These are phyloP conservation scores for Sesia apiformis DNA, from an alignment of 2,888 invertebrate genomes.

Conservation along the genomic window DNA sequence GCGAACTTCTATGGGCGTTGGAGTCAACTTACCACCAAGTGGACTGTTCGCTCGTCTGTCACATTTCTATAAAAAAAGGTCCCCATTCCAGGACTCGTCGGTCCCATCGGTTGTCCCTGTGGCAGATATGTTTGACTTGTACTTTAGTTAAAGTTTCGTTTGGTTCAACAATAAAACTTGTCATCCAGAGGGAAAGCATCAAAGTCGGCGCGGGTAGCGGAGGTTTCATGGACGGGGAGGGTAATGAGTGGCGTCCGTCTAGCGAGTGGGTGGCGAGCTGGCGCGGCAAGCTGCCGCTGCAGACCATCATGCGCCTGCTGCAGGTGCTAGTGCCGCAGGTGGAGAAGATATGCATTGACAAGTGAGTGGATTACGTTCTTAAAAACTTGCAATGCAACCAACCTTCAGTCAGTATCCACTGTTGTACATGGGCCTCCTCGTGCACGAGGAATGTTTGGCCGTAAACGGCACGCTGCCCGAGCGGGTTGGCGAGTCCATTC, in stretches of 20 bases:
- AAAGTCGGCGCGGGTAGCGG: neutral
- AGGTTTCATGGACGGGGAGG: neutral
- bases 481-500: too few relatives aligned
- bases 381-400: neutral
- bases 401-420: neutral
- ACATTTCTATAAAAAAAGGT: too few relatives aligned
- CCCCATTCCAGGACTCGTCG: too few relatives aligned
- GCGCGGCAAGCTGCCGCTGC: constrained; percentile 97
- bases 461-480: too few relatives aligned
- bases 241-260: constrained; percentile 87
- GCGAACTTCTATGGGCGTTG: too few relatives aligned
- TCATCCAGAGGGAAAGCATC: neutral
- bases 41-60: too few relatives aligned
- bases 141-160: too few relatives aligned
- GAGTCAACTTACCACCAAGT: too few relatives aligned
- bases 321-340: constrained; percentile 99
- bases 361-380: constrained; percentile 73
- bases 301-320: constrained; percentile 98
- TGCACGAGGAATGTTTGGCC: too few relatives aligned
- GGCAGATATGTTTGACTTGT: too few relatives aligned
- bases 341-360: constrained; percentile 99
- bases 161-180: too few relatives aligned
- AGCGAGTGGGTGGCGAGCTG: constrained; percentile 97
- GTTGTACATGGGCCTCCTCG: neutral
- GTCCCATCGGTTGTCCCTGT: too few relatives aligned